Percentiles rank a stretch among this genome's conserved stretches.
Evolutionary conservation across 2,888 invertebrate genomes (phyloP).

Genomic region (Caenorhabditis sp.): DNA sequence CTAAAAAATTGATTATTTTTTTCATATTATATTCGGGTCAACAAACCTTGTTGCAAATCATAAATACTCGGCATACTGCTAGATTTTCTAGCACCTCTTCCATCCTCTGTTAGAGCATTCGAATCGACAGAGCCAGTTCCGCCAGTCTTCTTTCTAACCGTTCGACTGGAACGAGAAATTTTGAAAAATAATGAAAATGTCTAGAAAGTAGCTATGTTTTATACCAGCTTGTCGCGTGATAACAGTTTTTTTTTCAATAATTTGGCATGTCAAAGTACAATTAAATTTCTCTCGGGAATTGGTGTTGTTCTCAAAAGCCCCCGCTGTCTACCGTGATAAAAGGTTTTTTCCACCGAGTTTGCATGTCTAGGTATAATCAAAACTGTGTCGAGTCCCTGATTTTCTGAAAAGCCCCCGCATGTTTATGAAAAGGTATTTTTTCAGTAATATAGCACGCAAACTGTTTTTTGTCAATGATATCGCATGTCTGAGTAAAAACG

Average conservation of each 20-base stretch:
- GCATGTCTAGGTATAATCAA: too few species aligned
- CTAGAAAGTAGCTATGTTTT: neutral
- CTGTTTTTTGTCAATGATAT: too few species aligned
- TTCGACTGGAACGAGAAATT: conserved; percentile 48
- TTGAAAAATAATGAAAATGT: neutral
- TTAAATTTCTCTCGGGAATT: neutral
- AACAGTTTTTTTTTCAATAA: too few species aligned
- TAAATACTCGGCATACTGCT: conserved; percentile 69
- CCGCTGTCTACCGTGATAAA: too few species aligned
- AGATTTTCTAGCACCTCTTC: conserved; percentile 52
- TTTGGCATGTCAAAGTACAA: neutral
- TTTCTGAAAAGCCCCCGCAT: too few species aligned
- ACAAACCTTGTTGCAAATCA: conserved; percentile 50
- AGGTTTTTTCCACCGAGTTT: too few species aligned
- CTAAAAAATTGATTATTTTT: conserved; percentile 14
- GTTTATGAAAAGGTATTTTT: too few species aligned
- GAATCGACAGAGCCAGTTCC: conserved; percentile 51
- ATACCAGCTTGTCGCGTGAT: neutral
- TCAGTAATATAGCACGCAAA: too few species aligned
- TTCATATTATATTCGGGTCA: neutral
- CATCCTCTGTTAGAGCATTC: conserved; percentile 33
- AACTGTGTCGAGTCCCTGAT: too few species aligned
- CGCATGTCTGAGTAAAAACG: too few species aligned
- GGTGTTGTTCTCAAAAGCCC: neutral
- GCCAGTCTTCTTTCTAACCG: conserved; percentile 66